These are phyloP conservation scores for Stegodyphus mimosarum DNA, from an alignment of 1,140 invertebrate genomes.

Conservation along the genomic window DNA sequence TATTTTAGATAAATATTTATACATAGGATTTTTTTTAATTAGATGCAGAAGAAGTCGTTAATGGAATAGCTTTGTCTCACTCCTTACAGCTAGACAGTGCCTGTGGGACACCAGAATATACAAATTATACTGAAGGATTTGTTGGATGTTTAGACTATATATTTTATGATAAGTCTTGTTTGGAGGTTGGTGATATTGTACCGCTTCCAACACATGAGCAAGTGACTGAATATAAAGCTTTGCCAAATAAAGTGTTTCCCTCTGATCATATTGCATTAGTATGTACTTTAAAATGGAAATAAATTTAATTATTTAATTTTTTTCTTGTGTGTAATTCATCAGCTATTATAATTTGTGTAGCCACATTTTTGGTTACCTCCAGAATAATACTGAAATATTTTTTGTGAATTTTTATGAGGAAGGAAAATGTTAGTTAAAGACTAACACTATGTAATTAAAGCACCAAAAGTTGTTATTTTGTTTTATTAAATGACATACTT, in stretches of 20 bases:
- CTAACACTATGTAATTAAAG: no score
- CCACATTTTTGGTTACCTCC: no score
- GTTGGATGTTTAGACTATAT: conserved; percentile 93
- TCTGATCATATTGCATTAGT: conserved; percentile 92
- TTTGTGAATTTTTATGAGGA: no score
- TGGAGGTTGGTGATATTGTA: conserved; percentile 70
- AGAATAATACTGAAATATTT: no score
- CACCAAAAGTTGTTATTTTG: no score
- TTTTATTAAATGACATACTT: no score
- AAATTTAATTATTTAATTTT: background rate
- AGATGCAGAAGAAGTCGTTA: conserved; percentile 77
- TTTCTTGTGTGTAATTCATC: no score
- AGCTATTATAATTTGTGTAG: no score
- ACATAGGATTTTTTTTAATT: no score
- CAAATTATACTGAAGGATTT: conserved; percentile 87
- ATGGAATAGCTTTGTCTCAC: conserved; percentile 79
- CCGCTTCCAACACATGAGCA: conserved; percentile 83
- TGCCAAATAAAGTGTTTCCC: conserved; percentile 88
- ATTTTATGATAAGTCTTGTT: conserved; percentile 68
- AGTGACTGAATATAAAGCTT: conserved; percentile 75
- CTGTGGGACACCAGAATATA: conserved; percentile 75
- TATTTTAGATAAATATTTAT: no score
- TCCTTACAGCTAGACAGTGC: conserved; percentile 70
- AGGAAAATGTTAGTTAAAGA: no score
- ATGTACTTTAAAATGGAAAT: conserved; percentile 79